Evolutionary conservation across 2,888 invertebrate genomes (phyloP).

Genomic region (Argyresthia albistria): DNA sequence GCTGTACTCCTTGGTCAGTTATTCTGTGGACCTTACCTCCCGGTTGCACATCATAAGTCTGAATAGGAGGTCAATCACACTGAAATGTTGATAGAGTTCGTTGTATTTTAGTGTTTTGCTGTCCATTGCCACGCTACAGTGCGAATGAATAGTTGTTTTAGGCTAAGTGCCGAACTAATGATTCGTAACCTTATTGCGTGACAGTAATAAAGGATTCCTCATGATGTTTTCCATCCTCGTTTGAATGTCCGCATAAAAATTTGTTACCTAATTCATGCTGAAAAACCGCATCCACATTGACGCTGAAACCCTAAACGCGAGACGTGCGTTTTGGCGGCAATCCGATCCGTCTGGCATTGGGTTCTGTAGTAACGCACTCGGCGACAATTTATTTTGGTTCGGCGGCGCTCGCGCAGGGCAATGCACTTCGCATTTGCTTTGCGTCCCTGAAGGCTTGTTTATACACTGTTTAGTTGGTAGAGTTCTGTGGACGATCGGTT

Average conservation of each 20-base stretch:
- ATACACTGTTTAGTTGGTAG: too few relatives aligned
- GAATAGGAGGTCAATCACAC: too few relatives aligned
- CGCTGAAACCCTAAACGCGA: conserved; percentile 25
- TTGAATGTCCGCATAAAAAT: conserved; percentile 5
- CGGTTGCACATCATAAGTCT: too few relatives aligned
- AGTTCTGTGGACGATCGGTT: neutral
- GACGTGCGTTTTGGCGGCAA: conserved; percentile 33
- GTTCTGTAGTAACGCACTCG: conserved; percentile 28
- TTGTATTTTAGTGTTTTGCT: too few relatives aligned
- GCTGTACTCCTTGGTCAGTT: conserved; percentile 10
- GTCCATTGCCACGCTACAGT: too few relatives aligned
- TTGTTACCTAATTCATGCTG: too few relatives aligned
- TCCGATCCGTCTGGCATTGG: conserved; percentile 28
- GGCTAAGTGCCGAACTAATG: too few relatives aligned
- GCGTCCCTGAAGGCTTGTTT: neutral
- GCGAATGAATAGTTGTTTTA: too few relatives aligned
- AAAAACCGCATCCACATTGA: conserved; percentile 13
- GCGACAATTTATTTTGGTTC: conserved; percentile 71
- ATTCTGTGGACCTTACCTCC: neutral
- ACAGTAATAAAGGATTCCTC: too few relatives aligned
- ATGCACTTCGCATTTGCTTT: conserved; percentile 47
- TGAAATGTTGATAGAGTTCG: too few relatives aligned
- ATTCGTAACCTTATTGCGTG: too few relatives aligned
- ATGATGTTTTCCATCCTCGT: too few relatives aligned
- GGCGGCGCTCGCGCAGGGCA: conserved; percentile 32